Evolutionary conservation across 2,888 invertebrate species (phyloP), one percentile per base, ranked within the genome.

Genomic region (Orthosia gracilis): DNA sequence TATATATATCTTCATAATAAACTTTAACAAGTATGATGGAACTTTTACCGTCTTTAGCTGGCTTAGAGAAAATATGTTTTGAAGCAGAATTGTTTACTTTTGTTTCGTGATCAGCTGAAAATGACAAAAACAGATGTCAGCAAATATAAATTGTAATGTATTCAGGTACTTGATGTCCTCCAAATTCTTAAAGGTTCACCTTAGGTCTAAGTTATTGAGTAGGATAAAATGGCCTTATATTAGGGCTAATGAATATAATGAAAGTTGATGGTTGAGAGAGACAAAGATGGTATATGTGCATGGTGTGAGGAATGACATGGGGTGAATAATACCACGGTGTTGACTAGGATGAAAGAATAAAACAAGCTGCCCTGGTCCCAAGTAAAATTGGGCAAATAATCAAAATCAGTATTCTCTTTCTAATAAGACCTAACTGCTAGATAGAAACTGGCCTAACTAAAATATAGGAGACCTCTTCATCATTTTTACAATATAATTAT

Each of bases 31-130:
- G 5, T 50, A 31, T 5, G 5, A 7, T 0, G 15, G 18, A n/a
- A 64, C 15, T 58, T 52, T 50, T 15, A 21, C 49, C 15, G 49
- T n/a, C 0, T 11, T 3, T 5, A 3, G 11, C 1, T 15, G n/a
- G 4, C 11, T 26, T 26, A 23, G 5, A n/a, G 47, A 12, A 55
- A 45, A 49, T 47, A 58, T 17, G 7, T n/a, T 58, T 26, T 55
- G 9, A 26, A 63, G n/a, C 4, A 31, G n/a, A 31, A 21, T 23
- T 73, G 52, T 61, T 73, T 55, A 61, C 17, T 47, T 21, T 59
- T 54, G 47, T 59, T 61, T 61, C 21, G 3, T 23, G 26, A 73
- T 23, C n/a, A 61, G 15, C 59, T 21, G 52, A 59, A n/a, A 47
- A 47, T 12, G 26, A 12, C 31, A 12, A 62, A 59, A 63, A 71